Percentiles rank a stretch among this genome's conserved stretches.
Conservation (phyloP, 30 jellyfish, hydroid and myxozoan species). For the Turritopsis rubra region DNA sequence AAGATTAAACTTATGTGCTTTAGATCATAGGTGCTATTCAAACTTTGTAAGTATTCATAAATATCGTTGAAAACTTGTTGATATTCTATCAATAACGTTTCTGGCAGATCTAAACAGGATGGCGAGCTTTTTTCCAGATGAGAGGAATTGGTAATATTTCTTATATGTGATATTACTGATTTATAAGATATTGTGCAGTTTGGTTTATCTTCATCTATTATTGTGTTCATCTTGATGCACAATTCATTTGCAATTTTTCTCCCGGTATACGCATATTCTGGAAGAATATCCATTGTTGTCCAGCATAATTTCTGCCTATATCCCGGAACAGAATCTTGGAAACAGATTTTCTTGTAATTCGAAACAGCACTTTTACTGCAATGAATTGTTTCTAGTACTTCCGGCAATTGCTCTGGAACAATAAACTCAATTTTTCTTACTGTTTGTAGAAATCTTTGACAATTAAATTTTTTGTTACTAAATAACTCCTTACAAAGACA, state of each 20-base stretch:
- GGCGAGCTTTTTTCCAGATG: not conserved
- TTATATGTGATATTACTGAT: not conserved
- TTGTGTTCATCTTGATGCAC: not conserved
- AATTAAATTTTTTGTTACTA: constrained; percentile 16
- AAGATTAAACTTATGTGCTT: constrained; percentile 15
- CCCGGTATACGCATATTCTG: not conserved
- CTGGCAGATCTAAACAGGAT: not conserved
- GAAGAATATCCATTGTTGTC: not conserved
- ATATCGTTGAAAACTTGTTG: not conserved
- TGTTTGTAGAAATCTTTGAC: not conserved
- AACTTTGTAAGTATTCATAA: not conserved
- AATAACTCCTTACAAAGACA: constrained; percentile 2
- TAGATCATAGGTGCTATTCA: not conserved
- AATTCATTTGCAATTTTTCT: not conserved
- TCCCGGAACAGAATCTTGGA: not conserved
- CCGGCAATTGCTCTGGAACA: not conserved
- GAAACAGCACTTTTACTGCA: not conserved
- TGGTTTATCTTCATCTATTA: not conserved
- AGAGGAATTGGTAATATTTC: not conserved
- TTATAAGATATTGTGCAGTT: not conserved
- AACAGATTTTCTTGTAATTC: not conserved
- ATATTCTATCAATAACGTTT: not conserved
- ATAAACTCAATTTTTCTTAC: not conserved
- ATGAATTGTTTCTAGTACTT: not conserved
- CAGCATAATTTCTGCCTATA: not conserved